Evolutionary conservation across 1,140 invertebrate genomes (phyloP).

Genomic region (Ips nitidus): DNA sequence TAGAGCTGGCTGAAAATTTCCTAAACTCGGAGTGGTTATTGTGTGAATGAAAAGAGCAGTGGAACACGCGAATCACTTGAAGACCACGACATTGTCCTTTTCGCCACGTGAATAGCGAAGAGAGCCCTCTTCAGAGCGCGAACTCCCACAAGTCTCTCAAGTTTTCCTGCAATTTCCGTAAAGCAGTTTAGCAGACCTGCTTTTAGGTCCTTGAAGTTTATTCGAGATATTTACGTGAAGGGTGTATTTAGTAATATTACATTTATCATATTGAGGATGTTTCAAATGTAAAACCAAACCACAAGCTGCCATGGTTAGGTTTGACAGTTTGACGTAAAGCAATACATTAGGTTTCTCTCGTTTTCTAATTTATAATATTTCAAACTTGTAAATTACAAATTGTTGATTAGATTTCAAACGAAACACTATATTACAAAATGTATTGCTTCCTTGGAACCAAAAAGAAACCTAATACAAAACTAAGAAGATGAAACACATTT

Average conservation of each 20-base stretch:
- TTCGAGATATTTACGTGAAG: too few species aligned
- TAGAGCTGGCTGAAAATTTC: constrained; percentile 1
- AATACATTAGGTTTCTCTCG: too few species aligned
- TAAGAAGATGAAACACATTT: constrained; percentile 18
- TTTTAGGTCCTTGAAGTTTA: too few species aligned
- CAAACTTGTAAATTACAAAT: too few species aligned
- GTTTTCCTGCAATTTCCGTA: neutral
- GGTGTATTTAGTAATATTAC: too few species aligned
- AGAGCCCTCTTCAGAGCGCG: constrained; percentile 4
- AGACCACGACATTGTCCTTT: constrained; percentile 20
- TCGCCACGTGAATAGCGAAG: constrained; percentile 3
- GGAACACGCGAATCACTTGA: constrained; percentile 1
- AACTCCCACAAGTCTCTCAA: constrained; percentile 4
- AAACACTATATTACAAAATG: neutral
- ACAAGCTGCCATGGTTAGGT: too few species aligned
- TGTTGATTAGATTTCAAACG: too few species aligned
- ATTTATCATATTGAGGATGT: too few species aligned
- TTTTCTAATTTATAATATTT: too few species aligned
- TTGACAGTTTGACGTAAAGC: too few species aligned
- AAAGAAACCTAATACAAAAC: constrained; percentile 10
- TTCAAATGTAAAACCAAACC: too few species aligned
- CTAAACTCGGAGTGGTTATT: constrained; percentile 2
- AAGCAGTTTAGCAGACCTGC: too few species aligned
- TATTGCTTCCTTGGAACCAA: neutral
- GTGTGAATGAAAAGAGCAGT: constrained; percentile 9